These are phyloP conservation scores for Lacerta bilineata DNA, from an alignment of 2,797 vertebrate genomes.

Conservation along the genomic window DNA sequence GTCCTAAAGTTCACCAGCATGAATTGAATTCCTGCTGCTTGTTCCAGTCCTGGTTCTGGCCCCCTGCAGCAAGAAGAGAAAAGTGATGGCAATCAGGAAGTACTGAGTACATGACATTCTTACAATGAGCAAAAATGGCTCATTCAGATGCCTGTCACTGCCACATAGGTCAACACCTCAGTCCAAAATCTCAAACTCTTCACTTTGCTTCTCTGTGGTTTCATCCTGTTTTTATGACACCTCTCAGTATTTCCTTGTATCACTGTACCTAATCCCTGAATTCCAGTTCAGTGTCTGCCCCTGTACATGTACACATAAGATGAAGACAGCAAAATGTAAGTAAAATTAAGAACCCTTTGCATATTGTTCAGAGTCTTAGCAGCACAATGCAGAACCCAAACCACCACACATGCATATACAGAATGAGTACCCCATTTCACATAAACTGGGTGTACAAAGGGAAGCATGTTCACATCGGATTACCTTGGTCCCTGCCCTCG, in stretches of 20 bases:
- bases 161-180: background rate
- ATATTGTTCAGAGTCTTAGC: no score
- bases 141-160: background rate
- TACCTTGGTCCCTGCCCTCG: no score
- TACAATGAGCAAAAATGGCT: background rate
- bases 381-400: background rate
- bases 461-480: background rate
- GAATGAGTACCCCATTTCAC: background rate
- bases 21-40: constrained; percentile 40
- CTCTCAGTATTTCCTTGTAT: background rate
- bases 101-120: background rate
- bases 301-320: background rate
- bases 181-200: background rate
- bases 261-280: background rate
- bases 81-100: constrained; percentile 2
- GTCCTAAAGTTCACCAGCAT: constrained; percentile 47
- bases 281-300: background rate
- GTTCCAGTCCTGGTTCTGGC: constrained; percentile 32
- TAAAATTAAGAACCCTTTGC: no score
- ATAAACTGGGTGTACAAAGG: background rate
- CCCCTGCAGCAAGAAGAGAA: constrained; percentile 24
- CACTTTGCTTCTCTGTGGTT: background rate
- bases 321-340: background rate
- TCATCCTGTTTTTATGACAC: background rate
- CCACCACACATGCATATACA: background rate